These are phyloP conservation scores for Trachops cirrhosus DNA, from an alignment of 2,797 vertebrate species.

Conservation along the genomic window DNA sequence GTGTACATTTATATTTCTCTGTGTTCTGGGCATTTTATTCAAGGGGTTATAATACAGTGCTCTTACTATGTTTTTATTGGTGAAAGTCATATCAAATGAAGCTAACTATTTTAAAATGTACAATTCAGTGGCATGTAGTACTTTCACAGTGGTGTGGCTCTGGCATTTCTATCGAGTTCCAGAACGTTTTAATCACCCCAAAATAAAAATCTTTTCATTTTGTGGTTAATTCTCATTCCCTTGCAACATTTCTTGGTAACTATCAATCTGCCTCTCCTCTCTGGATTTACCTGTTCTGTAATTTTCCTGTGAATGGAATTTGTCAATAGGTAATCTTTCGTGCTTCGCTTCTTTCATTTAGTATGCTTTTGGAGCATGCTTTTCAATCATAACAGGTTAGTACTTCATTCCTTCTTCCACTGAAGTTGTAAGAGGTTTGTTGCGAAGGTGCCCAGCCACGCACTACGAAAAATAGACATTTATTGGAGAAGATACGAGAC, in stretches of 20 bases:
- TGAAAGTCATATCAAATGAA: not conserved
- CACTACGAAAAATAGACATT: not conserved
- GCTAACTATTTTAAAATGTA: not conserved
- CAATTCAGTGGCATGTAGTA: not conserved
- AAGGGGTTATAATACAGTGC: not conserved
- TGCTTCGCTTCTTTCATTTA: not conserved
- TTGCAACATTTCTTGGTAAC: not conserved
- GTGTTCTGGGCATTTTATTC: not conserved
- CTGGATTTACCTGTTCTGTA: not conserved
- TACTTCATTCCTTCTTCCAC: not conserved
- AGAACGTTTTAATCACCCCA: not conserved
- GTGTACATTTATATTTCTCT: not conserved
- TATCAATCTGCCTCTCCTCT: not conserved
- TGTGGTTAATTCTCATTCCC: not conserved
- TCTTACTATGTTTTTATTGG: not conserved
- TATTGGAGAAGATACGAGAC: not conserved
- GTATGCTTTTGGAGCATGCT: not conserved
- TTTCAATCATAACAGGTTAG: not conserved
- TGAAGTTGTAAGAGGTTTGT: not conserved
- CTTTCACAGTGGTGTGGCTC: not conserved
- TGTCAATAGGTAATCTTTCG: not conserved
- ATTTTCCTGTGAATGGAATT: not conserved
- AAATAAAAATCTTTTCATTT: not conserved
- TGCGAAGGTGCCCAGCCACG: too few species aligned
- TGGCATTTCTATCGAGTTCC: not conserved